These are phyloP conservation scores for Coreoperca whiteheadi DNA, from an alignment of 2,113 vertebrate genomes.

Conservation along the genomic window DNA sequence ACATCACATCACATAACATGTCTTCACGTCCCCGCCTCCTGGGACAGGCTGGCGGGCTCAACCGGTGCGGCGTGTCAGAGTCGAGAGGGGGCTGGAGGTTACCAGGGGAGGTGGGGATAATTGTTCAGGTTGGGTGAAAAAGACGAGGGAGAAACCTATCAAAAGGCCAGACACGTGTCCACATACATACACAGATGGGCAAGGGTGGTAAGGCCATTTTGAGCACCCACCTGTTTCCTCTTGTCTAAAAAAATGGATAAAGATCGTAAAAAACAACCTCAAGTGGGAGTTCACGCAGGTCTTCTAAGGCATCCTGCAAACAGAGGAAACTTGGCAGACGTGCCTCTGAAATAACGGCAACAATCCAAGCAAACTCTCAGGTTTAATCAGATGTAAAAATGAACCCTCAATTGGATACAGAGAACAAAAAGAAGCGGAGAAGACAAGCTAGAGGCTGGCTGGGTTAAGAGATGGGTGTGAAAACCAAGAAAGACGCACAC, in stretches of 20 bases:
- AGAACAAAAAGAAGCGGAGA: constrained; percentile 23
- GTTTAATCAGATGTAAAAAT: constrained; percentile 48
- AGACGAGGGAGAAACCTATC: background rate
- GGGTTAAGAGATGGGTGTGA: constrained; percentile 5
- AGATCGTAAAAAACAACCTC: constrained; percentile 23
- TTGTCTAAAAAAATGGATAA: constrained; percentile 18
- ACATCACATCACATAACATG: constrained; percentile 55
- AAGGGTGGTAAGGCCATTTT: background rate
- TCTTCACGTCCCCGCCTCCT: constrained; percentile 15
- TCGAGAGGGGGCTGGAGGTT: constrained; percentile 23
- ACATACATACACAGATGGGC: background rate
- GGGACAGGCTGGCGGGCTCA: constrained; percentile 23
- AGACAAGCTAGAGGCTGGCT: background rate
- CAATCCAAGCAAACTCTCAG: constrained; percentile 47
- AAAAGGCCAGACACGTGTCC: constrained; percentile 15
- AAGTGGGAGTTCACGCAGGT: constrained; percentile 18
- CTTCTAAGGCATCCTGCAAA: constrained; percentile 22
- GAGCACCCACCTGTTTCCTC: constrained; percentile 24
- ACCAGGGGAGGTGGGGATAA: constrained; percentile 4
- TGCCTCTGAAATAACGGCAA: constrained; percentile 27
- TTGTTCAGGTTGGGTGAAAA: constrained; percentile 18
- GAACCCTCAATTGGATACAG: constrained; percentile 42
- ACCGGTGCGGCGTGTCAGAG: constrained; percentile 21
- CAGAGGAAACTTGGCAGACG: constrained; percentile 14
- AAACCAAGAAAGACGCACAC: background rate